Conservation (phyloP, 2,113 vertebrate species). For the Malaclemys terrapin region DNA sequence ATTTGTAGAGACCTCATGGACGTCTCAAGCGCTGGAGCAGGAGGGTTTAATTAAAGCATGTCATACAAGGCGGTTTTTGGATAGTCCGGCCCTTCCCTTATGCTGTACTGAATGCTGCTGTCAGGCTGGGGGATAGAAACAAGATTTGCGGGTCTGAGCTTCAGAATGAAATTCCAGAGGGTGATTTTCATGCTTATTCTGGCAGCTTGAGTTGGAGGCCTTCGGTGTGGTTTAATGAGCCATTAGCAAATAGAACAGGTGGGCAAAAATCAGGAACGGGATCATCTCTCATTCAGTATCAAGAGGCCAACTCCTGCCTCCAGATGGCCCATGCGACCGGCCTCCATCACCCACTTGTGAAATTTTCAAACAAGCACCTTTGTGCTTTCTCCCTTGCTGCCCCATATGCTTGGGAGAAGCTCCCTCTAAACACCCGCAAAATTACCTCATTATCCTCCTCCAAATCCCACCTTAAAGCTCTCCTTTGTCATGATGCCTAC, state of each 20-base stretch:
- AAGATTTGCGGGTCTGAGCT: too few relatives aligned
- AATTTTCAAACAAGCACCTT: background rate
- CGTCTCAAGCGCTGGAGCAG: background rate
- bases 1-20: background rate
- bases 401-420: background rate
- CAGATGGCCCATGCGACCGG: background rate
- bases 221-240: rapidly evolving
- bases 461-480: background rate
- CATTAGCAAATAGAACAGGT: background rate
- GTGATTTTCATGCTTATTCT: rapidly evolving
- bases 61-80: background rate
- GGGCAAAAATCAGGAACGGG: background rate
- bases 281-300: background rate
- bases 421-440: background rate
- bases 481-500: background rate
- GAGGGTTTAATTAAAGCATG: background rate
- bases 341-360: background rate
- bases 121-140: background rate
- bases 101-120: too few relatives aligned
- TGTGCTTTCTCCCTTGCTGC: background rate
- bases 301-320: background rate
- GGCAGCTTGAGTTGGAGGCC: background rate
- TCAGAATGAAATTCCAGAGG: rapidly evolving
- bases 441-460: background rate
- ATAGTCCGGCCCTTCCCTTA: background rate